Evolutionary conservation across 1,140 invertebrate species (phyloP), one percentile per base, ranked within the genome.

Genomic region (Drosophila triauraria): DNA sequence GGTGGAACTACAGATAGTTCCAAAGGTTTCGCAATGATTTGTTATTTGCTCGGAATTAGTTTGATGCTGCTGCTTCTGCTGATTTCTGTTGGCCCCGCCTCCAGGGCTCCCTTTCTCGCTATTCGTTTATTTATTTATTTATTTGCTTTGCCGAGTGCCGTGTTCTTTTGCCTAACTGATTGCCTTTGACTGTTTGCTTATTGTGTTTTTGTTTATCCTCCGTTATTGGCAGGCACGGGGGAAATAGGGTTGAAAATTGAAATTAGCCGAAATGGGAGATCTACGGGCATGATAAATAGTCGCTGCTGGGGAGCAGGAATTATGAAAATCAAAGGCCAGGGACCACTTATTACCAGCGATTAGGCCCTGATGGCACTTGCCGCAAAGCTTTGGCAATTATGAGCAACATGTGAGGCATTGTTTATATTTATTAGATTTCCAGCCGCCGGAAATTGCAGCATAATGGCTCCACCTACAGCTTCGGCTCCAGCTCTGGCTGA

Each of bases 21-120:
- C 27, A 20, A 10, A 17, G 59, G 20, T 20, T 20, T 57, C 50
- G 40, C 60, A 75, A 87, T 90, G 85, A 90, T 90, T 90, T 90
- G 85, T 90, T 90, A 82, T 90, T 90, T 90, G 85, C 85, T 69
- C 43, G 75, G 72, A 90, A 90, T 90, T 90, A 88, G 85, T 88
- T 84, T 64, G 78, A 86, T 76, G 35, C 47, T 35, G 51, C 15
- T 47, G 35, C 43, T 47, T 42, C 8, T 50, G 42, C 51, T 77
- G 67, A 44, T 70, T 75, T 63, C 42, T 78, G n/a, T 78, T 56
- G 69, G 57, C 48, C 56, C 51, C 58, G 30, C 51, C 43, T 44
- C 44, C n/a, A 46, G 53, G 23, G 44, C 43, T 44, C 44, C n/a
- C 62, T 65, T 48, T 3, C 32, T 38, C 32, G 50, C 59, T 32